These are phyloP conservation scores for Tyrannus savana DNA, from an alignment of 2,113 vertebrate species.

Conservation along the genomic window DNA sequence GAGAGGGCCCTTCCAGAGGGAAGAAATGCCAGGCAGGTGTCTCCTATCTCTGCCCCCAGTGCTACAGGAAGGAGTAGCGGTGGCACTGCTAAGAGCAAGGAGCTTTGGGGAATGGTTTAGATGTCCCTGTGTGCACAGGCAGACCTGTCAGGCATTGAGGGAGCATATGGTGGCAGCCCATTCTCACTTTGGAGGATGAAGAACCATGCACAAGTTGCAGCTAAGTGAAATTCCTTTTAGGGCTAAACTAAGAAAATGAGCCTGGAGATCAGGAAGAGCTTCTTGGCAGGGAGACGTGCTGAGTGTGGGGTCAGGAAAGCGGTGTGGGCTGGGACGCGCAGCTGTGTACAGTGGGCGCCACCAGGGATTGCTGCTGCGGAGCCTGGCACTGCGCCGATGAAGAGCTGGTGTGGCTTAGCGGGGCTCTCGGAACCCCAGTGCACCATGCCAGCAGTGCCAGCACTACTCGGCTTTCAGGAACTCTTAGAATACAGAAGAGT, in stretches of 20 bases:
- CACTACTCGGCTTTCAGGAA: neutral
- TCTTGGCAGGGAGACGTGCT: neutral
- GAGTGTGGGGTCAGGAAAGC: rapidly evolving
- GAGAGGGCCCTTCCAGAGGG: rapidly evolving
- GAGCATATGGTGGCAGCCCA: rapidly evolving
- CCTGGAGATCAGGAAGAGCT: neutral
- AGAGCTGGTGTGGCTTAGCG: rapidly evolving
- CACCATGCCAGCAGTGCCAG: rapidly evolving
- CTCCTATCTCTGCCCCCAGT: neutral
- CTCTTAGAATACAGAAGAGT: rapidly evolving
- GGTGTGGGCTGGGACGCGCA: neutral
- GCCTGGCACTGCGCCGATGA: rapidly evolving
- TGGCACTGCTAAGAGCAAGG: neutral
- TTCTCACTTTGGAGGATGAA: neutral
- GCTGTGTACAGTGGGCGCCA: neutral
- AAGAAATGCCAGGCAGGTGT: too few species aligned
- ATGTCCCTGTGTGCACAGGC: rapidly evolving
- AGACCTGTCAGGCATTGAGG: neutral
- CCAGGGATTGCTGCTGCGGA: rapidly evolving
- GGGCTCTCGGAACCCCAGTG: rapidly evolving
- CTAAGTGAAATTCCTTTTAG: neutral
- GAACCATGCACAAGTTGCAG: neutral
- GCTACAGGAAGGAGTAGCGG: neutral
- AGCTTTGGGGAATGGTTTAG: neutral
- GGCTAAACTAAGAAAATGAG: neutral